Conservation (phyloP, 2,113 vertebrate species). For the Nerophis lumbriciformis region DNA sequence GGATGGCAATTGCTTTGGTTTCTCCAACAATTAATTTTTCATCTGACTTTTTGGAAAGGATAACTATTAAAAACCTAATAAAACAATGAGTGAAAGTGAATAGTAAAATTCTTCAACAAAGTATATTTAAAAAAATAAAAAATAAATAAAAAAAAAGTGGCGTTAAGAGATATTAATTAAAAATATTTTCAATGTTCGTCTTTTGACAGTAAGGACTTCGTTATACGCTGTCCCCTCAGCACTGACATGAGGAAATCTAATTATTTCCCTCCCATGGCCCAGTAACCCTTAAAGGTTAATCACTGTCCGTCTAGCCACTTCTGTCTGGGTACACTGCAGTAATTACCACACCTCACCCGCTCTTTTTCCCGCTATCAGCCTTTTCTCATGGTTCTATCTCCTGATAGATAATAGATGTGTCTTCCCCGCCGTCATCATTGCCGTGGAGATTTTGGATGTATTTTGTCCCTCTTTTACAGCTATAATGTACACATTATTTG, state of each 20-base stretch:
- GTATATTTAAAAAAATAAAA: no score
- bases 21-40: no score
- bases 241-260: slow-evolving; percentile 53
- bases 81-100: no score
- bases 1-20: no score
- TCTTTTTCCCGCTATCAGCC: neutral
- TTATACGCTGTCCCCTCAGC: slow-evolving; percentile 16
- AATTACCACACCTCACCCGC: slow-evolving; percentile 53
- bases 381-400: slow-evolving; percentile 19
- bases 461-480: neutral
- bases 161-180: no score
- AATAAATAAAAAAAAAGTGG: no score
- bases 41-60: no score
- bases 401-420: slow-evolving; percentile 7
- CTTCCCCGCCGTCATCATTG: slow-evolving; percentile 8
- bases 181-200: slow-evolving; percentile 1
- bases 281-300: slow-evolving; percentile 72
- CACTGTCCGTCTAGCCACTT: slow-evolving; percentile 66
- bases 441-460: neutral
- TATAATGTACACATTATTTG: no score
- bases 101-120: no score
- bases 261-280: slow-evolving; percentile 66
- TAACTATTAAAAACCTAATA: no score
- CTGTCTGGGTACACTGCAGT: slow-evolving; percentile 54
- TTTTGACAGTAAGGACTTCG: slow-evolving; percentile 42